These are phyloP conservation scores for Bursaphelenchus mucronatus DNA, from an alignment of 1,140 invertebrate species.

Conservation along the genomic window DNA sequence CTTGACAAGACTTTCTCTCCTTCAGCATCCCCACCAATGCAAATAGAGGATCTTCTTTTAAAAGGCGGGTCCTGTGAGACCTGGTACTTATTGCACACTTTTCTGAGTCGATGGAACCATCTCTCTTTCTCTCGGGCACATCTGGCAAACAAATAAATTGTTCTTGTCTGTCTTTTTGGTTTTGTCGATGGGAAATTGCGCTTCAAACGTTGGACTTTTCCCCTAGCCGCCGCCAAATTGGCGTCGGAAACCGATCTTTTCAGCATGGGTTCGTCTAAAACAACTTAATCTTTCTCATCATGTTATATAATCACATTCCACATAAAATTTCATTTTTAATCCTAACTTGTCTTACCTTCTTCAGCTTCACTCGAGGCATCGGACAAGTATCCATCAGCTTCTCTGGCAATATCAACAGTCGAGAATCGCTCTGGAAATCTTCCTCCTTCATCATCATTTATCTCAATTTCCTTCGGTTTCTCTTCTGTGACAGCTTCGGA, in stretches of 20 bases:
- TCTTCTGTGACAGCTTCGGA: not conserved
- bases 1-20: not conserved
- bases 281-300: constrained; percentile 13
- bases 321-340: too few relatives aligned
- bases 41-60: constrained; percentile 15
- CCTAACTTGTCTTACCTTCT: constrained; percentile 27
- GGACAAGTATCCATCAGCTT: constrained; percentile 31
- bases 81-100: constrained; percentile 21
- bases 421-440: not conserved
- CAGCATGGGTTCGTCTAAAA: not conserved
- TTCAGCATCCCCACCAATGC: not conserved
- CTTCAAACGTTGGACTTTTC: not conserved
- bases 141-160: constrained; percentile 72
- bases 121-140: constrained; percentile 81
- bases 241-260: too few relatives aligned
- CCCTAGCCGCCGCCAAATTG: too few relatives aligned
- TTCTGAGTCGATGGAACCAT: constrained; percentile 68
- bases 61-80: not conserved
- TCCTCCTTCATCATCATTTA: not conserved
- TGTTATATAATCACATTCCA: not conserved
- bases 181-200: not conserved
- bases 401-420: constrained; percentile 31
- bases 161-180: not conserved
- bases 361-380: constrained; percentile 28
- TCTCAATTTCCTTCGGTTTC: not conserved